These are phyloP conservation scores for Lindbergichthys nudifrons DNA, from an alignment of 2,797 vertebrate species.

Conservation along the genomic window DNA sequence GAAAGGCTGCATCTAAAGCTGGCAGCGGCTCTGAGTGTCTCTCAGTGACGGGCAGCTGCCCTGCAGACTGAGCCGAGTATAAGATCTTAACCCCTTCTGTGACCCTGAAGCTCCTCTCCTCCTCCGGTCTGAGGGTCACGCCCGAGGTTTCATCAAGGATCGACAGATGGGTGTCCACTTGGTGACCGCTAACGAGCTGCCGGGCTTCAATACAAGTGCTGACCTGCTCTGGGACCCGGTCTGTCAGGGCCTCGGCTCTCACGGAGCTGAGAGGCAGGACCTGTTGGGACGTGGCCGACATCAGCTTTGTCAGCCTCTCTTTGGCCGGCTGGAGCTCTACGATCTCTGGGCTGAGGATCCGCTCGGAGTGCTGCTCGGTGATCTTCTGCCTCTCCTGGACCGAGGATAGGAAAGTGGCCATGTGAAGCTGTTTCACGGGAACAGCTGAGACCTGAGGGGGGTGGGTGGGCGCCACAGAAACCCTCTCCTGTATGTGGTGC, in stretches of 20 bases:
- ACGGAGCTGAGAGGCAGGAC: constrained; percentile 70
- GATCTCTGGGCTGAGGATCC: constrained; percentile 80
- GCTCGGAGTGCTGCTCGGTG: constrained; percentile 80
- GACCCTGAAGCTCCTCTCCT: constrained; percentile 75
- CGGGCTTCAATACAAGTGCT: constrained; percentile 66
- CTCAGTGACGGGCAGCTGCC: constrained; percentile 71
- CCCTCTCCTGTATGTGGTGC: constrained; percentile 78
- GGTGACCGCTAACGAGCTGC: constrained; percentile 67
- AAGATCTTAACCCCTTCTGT: constrained; percentile 82
- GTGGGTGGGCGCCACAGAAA: constrained; percentile 62
- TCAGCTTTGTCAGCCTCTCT: constrained; percentile 72
- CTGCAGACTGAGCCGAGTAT: constrained; percentile 76
- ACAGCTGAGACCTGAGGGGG: constrained; percentile 68
- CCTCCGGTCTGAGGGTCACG: constrained; percentile 51
- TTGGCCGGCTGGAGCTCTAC: constrained; percentile 60
- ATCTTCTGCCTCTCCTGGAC: constrained; percentile 82
- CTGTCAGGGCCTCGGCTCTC: constrained; percentile 57
- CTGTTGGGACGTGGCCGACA: constrained; percentile 80
- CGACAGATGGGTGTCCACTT: constrained; percentile 66
- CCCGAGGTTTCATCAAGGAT: constrained; percentile 73
- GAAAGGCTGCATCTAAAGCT: constrained; percentile 52
- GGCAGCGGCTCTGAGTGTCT: constrained; percentile 67
- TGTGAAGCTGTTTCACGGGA: constrained; percentile 74
- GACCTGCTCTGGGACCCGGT: constrained; percentile 42
- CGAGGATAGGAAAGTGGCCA: constrained; percentile 76